phyloP scores from a whole-genome alignment of 2,797 vertebrate genomes.

The Syngnathus acus region DNA sequence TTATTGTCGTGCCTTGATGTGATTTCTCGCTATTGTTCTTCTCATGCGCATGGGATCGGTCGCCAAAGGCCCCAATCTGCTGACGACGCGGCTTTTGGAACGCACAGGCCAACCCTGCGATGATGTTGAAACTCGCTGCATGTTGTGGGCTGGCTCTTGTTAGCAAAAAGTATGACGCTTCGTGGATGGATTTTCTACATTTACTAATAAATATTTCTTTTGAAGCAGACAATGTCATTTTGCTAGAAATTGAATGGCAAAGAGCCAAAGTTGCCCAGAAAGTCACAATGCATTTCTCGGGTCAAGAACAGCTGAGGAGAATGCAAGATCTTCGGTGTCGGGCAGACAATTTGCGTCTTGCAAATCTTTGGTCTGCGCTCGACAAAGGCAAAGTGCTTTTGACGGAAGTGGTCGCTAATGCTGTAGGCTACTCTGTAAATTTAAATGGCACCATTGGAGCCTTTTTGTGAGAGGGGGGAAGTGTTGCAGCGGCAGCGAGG shows the following conservation, averaged over 20 bases:
- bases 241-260: too few relatives aligned
- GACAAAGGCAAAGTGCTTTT: constrained; percentile 53
- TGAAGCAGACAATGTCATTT: too few relatives aligned
- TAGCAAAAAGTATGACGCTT: background rate
- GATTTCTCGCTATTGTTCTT: background rate
- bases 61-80: background rate
- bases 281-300: too few relatives aligned
- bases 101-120: background rate
- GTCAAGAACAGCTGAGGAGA: too few relatives aligned
- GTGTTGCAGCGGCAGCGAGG: constrained; percentile 10
- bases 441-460: constrained; percentile 49
- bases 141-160: background rate
- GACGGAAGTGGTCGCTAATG: constrained; percentile 56
- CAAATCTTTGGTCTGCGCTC: constrained; percentile 23
- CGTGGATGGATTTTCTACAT: background rate
- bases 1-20: background rate
- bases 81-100: background rate
- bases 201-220: rapidly evolving
- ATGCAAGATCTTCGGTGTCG: too few relatives aligned
- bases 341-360: too few relatives aligned
- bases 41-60: background rate
- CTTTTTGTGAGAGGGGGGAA: constrained; percentile 15
- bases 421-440: constrained; percentile 64
- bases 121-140: background rate
- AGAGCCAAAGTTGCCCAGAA: too few relatives aligned